Evolutionary conservation across 2,888 invertebrate genomes (phyloP).

Genomic region (Chloromyia formosa): DNA sequence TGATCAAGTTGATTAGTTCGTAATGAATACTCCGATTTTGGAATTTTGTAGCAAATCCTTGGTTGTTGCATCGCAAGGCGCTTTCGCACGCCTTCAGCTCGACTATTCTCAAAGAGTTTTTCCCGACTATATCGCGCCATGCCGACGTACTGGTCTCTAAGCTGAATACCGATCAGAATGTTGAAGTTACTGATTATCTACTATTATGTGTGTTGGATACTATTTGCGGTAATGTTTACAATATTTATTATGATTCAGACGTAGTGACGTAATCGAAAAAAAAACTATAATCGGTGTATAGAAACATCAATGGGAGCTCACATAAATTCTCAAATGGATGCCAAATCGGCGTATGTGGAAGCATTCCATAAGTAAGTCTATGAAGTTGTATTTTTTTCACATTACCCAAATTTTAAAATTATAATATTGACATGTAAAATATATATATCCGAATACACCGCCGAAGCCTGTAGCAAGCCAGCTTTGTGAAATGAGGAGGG

Average conservation of each 20-base stretch:
- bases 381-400: no score
- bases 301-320: conserved; percentile 85
- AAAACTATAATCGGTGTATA: conserved; percentile 55
- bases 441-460: no score
- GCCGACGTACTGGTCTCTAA: conserved; percentile 68
- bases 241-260: conserved; percentile 56
- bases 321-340: conserved; percentile 71
- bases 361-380: conserved; percentile 73
- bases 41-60: conserved; percentile 63
- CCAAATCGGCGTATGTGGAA: conserved; percentile 73
- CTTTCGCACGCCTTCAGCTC: conserved; percentile 82
- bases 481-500: no score
- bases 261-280: neutral
- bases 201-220: conserved; percentile 71
- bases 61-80: conserved; percentile 75
- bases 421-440: no score
- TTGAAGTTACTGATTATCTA: conserved; percentile 67
- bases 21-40: no score
- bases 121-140: conserved; percentile 72
- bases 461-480: no score
- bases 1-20: no score
- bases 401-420: no score
- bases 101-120: conserved; percentile 75
- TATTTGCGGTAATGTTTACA: conserved; percentile 72
- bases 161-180: conserved; percentile 62